These are phyloP conservation scores for Gallirallus australis DNA, from an alignment of 2,797 vertebrate species.

Conservation along the genomic window DNA sequence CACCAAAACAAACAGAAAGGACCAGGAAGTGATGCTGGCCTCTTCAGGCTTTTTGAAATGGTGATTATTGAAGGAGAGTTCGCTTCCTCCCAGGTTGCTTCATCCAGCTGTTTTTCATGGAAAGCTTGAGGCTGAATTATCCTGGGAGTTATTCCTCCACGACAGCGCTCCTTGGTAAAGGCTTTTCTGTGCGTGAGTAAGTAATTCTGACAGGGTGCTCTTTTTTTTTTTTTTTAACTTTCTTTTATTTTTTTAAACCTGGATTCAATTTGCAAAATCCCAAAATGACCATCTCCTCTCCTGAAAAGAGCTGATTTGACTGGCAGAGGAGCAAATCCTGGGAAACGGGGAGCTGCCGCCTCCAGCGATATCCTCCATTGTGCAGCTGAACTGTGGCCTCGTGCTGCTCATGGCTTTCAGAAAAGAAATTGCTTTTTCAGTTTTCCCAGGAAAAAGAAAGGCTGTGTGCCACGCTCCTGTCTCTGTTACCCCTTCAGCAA, in stretches of 20 bases:
- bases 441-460: not conserved
- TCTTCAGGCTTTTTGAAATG: not conserved
- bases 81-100: not conserved
- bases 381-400: not conserved
- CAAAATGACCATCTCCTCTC: not conserved
- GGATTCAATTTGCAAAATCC: not conserved
- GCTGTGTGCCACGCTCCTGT: not conserved
- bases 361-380: not conserved
- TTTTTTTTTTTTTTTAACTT: not conserved
- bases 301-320: not conserved
- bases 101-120: not conserved
- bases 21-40: not conserved
- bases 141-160: not conserved
- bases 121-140: not conserved
- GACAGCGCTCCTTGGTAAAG: not conserved
- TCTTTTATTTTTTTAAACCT: not conserved
- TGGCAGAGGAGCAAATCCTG: not conserved
- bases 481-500: not conserved
- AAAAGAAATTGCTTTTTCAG: not conserved
- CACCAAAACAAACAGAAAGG: not conserved
- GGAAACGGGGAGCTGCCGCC: not conserved
- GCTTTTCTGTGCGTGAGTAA: not conserved
- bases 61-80: not conserved
- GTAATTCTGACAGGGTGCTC: not conserved
- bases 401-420: accelerated